A percentile compares a stretch with the other conserved stretches of the same genome.
phyloP scores from a whole-genome alignment of 2,113 vertebrate genomes.

The Chiloscyllium plagiosum region DNA sequence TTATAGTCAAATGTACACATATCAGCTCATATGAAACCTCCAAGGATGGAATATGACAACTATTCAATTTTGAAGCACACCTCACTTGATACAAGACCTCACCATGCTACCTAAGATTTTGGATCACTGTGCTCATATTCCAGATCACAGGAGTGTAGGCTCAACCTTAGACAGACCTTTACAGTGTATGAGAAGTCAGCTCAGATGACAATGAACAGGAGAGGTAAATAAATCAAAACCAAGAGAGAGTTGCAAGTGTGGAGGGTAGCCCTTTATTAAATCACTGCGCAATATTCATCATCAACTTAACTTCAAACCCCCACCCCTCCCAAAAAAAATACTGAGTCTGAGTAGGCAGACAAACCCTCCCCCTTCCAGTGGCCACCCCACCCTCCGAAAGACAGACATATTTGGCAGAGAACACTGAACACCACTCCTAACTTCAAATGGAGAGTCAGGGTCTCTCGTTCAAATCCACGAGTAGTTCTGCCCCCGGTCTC shows the following conservation, averaged over 20 bases:
- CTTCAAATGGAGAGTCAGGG: constrained; percentile 1
- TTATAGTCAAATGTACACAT: background rate
- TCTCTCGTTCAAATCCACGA: background rate
- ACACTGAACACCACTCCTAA: background rate
- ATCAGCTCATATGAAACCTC: background rate
- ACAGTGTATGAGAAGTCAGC: background rate
- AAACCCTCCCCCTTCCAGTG: background rate
- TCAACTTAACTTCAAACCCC: constrained; percentile 16
- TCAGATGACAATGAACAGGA: background rate
- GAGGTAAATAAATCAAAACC: background rate
- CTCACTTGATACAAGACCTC: too few species aligned
- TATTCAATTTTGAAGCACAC: background rate
- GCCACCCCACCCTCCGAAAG: background rate
- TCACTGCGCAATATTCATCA: constrained; percentile 21
- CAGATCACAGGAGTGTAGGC: background rate
- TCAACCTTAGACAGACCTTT: background rate
- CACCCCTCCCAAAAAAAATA: background rate
- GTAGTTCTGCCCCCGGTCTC: background rate
- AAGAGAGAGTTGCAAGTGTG: constrained; percentile 3
- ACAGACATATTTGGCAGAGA: background rate
- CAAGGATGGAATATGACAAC: background rate
- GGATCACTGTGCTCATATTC: background rate
- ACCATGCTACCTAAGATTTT: background rate
- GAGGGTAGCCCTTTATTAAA: constrained; percentile 38
- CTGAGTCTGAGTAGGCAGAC: constrained; percentile 21